A percentile compares a stretch with the other conserved stretches of the same genome.
These are phyloP conservation scores for Hippoglossus stenolepis DNA, from an alignment of 2,113 vertebrate species.

Conservation along the genomic window DNA sequence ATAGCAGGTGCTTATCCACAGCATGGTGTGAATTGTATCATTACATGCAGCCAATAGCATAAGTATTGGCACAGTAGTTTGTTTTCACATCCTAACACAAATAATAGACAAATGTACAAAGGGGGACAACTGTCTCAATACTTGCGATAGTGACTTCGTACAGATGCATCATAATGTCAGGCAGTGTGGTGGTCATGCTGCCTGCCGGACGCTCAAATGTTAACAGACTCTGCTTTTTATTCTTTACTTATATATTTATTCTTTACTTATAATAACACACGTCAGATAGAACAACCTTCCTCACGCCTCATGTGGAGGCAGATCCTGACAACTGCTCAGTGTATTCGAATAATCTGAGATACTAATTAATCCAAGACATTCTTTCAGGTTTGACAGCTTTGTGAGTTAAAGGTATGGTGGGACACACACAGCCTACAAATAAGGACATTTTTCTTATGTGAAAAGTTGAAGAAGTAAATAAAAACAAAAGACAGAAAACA, in stretches of 20 bases:
- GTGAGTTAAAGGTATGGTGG: not conserved
- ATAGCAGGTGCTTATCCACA: not conserved
- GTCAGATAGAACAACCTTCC: not conserved
- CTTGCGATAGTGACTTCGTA: conserved; percentile 41
- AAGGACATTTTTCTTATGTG: not conserved
- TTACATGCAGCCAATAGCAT: conserved; percentile 28
- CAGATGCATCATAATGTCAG: not conserved
- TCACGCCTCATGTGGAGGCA: not conserved
- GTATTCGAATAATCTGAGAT: not conserved
- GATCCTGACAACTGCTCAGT: not conserved
- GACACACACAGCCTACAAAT: not conserved
- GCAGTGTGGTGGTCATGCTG: not conserved
- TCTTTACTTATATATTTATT: not conserved
- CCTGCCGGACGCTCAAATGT: not conserved
- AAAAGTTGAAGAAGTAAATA: conserved; percentile 1
- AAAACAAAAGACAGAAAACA: not conserved
- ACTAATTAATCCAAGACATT: not conserved
- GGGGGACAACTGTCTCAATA: conserved; percentile 33
- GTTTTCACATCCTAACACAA: conserved; percentile 35
- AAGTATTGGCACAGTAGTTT: conserved; percentile 44
- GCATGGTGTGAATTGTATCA: not conserved
- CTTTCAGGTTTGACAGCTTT: not conserved
- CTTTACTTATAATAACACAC: not conserved
- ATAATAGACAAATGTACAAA: conserved; percentile 6
- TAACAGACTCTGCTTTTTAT: not conserved